Conservation (phyloP, 2,113 vertebrate species). For the Chamaetylas fuelleborni region DNA sequence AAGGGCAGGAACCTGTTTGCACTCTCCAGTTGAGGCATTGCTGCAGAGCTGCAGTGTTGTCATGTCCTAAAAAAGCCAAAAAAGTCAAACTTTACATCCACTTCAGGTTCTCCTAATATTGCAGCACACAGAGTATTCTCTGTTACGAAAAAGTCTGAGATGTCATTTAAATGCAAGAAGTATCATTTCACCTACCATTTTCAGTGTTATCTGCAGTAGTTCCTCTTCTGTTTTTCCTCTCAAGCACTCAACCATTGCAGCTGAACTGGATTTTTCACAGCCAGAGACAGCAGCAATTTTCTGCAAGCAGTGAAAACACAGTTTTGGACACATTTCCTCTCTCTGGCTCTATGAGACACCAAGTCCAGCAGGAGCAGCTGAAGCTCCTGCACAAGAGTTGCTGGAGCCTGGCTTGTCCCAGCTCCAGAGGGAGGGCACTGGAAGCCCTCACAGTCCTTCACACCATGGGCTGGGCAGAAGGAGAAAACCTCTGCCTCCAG, state of each 20-base stretch:
- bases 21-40: not conserved
- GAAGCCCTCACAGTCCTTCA: not conserved
- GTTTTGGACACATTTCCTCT: not conserved
- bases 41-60: not conserved
- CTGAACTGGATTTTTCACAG: conserved; percentile 21
- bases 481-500: not conserved
- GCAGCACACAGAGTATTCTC: not conserved
- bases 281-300: not conserved
- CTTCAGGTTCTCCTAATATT: not conserved
- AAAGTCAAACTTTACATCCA: not conserved
- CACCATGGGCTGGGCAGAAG: not conserved
- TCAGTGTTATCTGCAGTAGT: not conserved
- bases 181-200: not conserved
- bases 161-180: not conserved
- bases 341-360: not conserved
- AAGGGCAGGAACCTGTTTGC: not conserved
- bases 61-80: not conserved
- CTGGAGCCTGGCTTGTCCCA: not conserved
- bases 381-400: not conserved
- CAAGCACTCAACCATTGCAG: conserved; percentile 33
- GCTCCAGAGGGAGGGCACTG: not conserved
- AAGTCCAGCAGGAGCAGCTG: not conserved
- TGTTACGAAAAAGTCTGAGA: not conserved
- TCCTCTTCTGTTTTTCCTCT: conserved; percentile 47
- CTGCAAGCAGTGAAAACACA: not conserved